Evolutionary conservation across 2,113 vertebrate species (phyloP).

Genomic region (Rhagologus leucostigma): DNA sequence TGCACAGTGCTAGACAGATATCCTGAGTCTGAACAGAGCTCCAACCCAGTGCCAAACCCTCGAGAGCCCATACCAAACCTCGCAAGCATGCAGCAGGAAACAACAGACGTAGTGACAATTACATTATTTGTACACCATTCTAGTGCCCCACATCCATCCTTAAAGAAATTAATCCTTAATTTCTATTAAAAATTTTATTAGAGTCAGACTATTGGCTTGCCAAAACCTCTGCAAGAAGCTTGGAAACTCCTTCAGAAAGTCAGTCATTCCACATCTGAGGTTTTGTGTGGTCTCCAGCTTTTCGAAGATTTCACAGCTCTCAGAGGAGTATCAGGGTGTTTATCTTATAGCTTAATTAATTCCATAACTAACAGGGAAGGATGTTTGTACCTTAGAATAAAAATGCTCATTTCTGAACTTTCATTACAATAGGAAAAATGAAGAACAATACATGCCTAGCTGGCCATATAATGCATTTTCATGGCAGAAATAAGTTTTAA

Average conservation of each 20-base stretch:
- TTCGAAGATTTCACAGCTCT: neutral
- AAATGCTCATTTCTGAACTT: neutral
- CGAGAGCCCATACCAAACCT: neutral
- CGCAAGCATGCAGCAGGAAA: neutral
- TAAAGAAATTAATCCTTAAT: neutral
- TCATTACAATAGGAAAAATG: neutral
- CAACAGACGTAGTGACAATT: neutral
- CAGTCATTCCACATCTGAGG: neutral
- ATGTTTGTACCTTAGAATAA: neutral
- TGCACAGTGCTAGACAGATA: neutral
- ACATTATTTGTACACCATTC: neutral
- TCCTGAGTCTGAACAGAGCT: neutral
- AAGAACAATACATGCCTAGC: neutral
- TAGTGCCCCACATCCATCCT: neutral
- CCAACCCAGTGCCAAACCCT: neutral
- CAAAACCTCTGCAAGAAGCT: neutral
- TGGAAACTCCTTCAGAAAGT: neutral
- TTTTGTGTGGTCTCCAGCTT: neutral
- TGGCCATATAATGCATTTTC: neutral
- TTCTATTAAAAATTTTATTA: neutral
- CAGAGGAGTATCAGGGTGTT: neutral
- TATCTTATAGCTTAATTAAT: neutral
- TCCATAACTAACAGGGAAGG: neutral
- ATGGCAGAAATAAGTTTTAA: neutral
- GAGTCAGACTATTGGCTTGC: neutral